Percentiles rank a stretch among this genome's conserved stretches.
These are phyloP conservation scores for Pherbina coryleti DNA, from an alignment of 2,888 invertebrate species.

Conservation along the genomic window DNA sequence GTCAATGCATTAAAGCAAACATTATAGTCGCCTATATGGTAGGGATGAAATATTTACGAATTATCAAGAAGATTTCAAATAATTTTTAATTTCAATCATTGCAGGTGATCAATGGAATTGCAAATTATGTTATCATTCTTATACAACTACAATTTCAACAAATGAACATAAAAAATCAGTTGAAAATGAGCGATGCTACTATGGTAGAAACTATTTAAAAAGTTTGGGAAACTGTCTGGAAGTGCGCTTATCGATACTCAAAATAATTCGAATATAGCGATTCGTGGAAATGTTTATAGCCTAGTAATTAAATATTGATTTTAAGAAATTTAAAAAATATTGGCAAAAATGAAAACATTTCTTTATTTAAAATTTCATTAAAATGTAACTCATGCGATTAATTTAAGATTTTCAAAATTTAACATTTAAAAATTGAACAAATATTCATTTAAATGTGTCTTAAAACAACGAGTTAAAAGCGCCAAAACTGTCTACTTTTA, in stretches of 20 bases:
- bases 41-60: slow-evolving; percentile 33
- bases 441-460: not conserved
- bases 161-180: slow-evolving; percentile 48
- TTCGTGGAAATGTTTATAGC: too few relatives aligned
- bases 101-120: slow-evolving; percentile 59
- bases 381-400: too few relatives aligned
- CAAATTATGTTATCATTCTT: slow-evolving; percentile 61
- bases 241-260: too few relatives aligned
- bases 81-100: not conserved
- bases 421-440: not conserved
- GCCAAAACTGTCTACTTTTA: slow-evolving; percentile 45
- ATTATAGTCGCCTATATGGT: slow-evolving; percentile 57
- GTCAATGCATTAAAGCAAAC: slow-evolving; percentile 52
- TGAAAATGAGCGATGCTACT: slow-evolving; percentile 2
- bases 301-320: too few relatives aligned
- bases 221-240: too few relatives aligned
- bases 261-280: too few relatives aligned
- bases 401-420: too few relatives aligned
- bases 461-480: slow-evolving; percentile 41
- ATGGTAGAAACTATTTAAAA: too few relatives aligned
- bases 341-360: too few relatives aligned
- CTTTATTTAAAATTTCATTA: too few relatives aligned
- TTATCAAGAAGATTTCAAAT: not conserved
- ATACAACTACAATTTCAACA: slow-evolving; percentile 64
- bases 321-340: too few relatives aligned